Percentiles rank a stretch among this genome's conserved stretches.
These are phyloP conservation scores for Molanna angustata DNA, from an alignment of 2,888 invertebrate species.

Conservation along the genomic window DNA sequence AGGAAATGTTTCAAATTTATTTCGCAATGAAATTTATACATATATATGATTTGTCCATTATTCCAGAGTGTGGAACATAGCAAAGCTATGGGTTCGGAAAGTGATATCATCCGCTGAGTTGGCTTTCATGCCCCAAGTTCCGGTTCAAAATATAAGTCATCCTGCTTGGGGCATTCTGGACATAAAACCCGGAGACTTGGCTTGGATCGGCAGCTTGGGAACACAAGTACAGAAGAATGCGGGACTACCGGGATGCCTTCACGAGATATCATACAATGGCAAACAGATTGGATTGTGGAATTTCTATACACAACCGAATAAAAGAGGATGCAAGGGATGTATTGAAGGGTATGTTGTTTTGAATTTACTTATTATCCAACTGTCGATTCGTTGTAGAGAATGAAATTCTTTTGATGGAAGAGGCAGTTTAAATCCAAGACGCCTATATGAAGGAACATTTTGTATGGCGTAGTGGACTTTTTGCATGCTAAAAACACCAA, in stretches of 20 bases:
- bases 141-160: constrained; percentile 51
- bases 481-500: too few relatives aligned
- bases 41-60: too few relatives aligned
- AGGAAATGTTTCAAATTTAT: too few relatives aligned
- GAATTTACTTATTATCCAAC: neutral
- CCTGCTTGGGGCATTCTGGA: constrained; percentile 40
- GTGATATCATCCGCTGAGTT: constrained; percentile 50
- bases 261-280: constrained; percentile 75
- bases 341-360: constrained; percentile 62
- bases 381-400: too few relatives aligned
- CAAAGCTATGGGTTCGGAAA: constrained; percentile 64
- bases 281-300: constrained; percentile 85
- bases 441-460: too few relatives aligned
- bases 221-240: constrained; percentile 39
- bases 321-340: constrained; percentile 71
- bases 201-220: constrained; percentile 52
- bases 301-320: constrained; percentile 65
- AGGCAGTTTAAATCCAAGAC: too few relatives aligned
- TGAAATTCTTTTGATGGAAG: too few relatives aligned
- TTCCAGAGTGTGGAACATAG: constrained; percentile 63
- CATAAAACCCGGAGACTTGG: constrained; percentile 45
- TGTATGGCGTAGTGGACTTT: too few relatives aligned
- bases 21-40: too few relatives aligned
- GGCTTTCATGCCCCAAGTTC: constrained; percentile 41
- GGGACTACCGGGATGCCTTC: constrained; percentile 75